Conservation (phyloP, 37 sponge, comb jelly and placozoan genomes). For the Axinella damicornis region DNA sequence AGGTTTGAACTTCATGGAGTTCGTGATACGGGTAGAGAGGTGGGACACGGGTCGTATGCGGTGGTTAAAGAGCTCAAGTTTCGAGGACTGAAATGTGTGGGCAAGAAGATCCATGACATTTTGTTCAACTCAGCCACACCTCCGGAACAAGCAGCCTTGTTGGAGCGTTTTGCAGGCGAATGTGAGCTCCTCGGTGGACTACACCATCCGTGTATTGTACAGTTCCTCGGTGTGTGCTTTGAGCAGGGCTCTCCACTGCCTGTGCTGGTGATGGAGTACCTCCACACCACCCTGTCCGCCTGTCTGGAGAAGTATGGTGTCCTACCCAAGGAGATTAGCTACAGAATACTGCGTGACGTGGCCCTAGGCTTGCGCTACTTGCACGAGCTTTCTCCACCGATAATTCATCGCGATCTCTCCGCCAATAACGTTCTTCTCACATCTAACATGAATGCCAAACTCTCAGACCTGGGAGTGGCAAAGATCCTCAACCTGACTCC, state of each 20-base stretch:
- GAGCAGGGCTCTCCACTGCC: background rate
- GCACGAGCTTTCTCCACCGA: constrained; percentile 32
- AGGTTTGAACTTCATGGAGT: no score
- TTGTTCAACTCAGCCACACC: background rate
- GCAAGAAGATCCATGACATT: background rate
- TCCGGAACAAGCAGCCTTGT: background rate
- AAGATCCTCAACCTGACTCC: background rate
- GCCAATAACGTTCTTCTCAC: constrained; percentile 48
- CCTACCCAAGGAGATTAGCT: constrained; percentile 34
- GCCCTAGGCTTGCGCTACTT: constrained; percentile 53
- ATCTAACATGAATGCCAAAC: constrained; percentile 51
- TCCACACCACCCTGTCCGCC: constrained; percentile 6
- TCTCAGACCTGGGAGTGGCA: constrained; percentile 34
- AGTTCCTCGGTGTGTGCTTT: constrained; percentile 15
- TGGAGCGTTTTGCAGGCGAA: background rate
- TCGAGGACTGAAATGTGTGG: background rate
- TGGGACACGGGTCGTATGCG: background rate
- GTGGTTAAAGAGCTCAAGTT: background rate
- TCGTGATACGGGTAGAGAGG: background rate
- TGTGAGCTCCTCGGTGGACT: constrained; percentile 8
- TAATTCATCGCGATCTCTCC: constrained; percentile 28
- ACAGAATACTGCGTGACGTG: constrained; percentile 44
- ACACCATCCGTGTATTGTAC: constrained; percentile 9
- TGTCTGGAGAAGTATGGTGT: background rate
- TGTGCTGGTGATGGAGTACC: constrained; percentile 28